Evolutionary conservation across 2,797 vertebrate genomes (phyloP), one percentile per base, ranked within the genome.

Genomic region (Coregonus suidteri): DNA sequence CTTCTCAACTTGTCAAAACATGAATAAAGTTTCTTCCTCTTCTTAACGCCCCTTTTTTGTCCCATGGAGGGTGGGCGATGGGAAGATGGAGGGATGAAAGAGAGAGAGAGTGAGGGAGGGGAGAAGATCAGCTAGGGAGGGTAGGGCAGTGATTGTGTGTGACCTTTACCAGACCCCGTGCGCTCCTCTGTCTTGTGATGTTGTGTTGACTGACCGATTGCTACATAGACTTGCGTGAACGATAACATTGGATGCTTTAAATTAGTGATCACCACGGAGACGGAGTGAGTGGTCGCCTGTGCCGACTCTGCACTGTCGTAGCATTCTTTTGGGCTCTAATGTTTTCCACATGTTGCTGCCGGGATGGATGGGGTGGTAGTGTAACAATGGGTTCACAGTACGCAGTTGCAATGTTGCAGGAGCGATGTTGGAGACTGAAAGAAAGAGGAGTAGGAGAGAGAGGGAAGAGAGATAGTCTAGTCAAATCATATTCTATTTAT

Each of bases 311-410:
- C 56, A 68, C 81, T 84, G 83, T 82, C 66, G 20, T 80, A 76
- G 87, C 88, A 84, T 88, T 90, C 82, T 86, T 85, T 74, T 4
- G 51, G 41, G 78, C 65, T 84, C 71, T 91, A 92, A 93, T 93
- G 80, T 76, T 87, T 91, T 81, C 92, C 92, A 93, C 83, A 86
- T 93, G 92, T 84, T 62, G 59, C n/a, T 18, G 59, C 20, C n/a
- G 74, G 82, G 81, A 75, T 47, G 41, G 41, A 47, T 81, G 75
- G 87, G 73, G 81, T 62, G 52, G 75, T 74, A 76, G 3, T 69
- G 83, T 82, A 86, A 78, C 85, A 79, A 69, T 79, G 88, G 89
- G 67, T 37, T 73, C 65, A 72, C 15, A 69, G 35, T 73, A 35
- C 82, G 72, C 51, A n/a, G 75, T 47, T 47, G 41, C 9, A 47